Conservation (phyloP, 2,797 vertebrate species). For the Diplodus puntazzo region DNA sequence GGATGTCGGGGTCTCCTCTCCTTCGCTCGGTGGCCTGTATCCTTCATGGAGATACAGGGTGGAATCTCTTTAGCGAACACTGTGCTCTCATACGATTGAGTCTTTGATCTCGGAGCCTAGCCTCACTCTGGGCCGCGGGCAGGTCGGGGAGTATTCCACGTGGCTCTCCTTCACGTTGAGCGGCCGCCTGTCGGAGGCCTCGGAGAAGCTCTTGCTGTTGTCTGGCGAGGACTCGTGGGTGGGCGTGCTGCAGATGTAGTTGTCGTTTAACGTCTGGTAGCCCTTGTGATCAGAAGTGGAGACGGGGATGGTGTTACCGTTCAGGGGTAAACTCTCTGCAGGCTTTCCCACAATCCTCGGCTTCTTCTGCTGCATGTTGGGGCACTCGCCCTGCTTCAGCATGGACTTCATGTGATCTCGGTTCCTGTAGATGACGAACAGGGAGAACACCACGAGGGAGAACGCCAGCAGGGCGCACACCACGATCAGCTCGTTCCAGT, state of each 20-base stretch:
- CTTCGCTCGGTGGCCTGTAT: conserved; percentile 63
- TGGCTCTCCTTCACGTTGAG: conserved; percentile 92
- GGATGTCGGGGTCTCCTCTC: conserved; percentile 70
- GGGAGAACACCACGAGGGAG: conserved; percentile 81
- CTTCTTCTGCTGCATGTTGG: conserved; percentile 88
- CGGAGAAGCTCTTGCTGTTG: conserved; percentile 89
- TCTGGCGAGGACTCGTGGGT: conserved; percentile 88
- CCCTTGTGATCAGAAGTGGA: conserved; percentile 92
- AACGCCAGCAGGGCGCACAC: conserved; percentile 87
- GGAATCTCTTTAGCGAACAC: conserved; percentile 21
- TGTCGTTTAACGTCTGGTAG: conserved; percentile 96
- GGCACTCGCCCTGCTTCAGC: conserved; percentile 88
- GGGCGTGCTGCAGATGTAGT: conserved; percentile 90
- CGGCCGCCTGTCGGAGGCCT: conserved; percentile 91
- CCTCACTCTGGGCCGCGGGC: conserved; percentile 92
- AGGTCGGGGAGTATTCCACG: conserved; percentile 91
- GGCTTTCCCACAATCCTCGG: conserved; percentile 85
- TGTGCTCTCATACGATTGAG: conserved; percentile 91
- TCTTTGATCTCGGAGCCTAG: conserved; percentile 96
- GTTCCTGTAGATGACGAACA: conserved; percentile 91
- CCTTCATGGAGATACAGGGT: conserved; percentile 55
- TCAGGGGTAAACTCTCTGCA: conserved; percentile 90
- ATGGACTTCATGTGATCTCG: conserved; percentile 90
- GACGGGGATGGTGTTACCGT: conserved; percentile 88
- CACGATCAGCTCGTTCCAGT: conserved; percentile 93